Base-by-base conservation (phyloP, 2,797 vertebrate species). In the Microctenopoma lineatum region DNA sequence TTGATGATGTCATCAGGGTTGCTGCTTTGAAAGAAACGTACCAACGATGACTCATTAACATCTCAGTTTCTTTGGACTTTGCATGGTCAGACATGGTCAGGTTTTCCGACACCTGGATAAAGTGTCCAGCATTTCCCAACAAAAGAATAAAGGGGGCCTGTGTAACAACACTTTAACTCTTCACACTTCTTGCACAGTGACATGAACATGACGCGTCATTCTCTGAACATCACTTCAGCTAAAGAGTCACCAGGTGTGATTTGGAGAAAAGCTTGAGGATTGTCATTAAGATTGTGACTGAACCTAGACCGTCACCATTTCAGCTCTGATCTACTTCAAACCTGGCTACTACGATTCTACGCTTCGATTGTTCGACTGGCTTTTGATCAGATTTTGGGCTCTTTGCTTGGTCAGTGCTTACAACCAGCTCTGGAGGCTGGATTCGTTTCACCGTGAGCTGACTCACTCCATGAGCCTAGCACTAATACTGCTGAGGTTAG, bases 401-500 rank as follows among this genome's bases (percentile, higher is more conserved):
- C 14, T 61, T 62, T 39, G 32, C 63, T 68, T 16, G 55, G 54
- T 69, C 70, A 59, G 57, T 60, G 41, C 11, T 45, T 44, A 13
- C 1, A 48, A 66, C 70, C 47, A 18, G 72, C 51, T 66, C 39
- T 56, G 57, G 73, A 78, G 42, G 62, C 61, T 72, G 66, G 66
- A 51, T 80, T 44, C 29, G 61, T 58, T 78, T 77, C 0, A 16
- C 25, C 59, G 48, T 41, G 70, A 70, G 56, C 47, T 70, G 72
- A 74, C 66, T 70, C 70, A 51, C 70, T 46, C 50, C 48, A 72
- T 50, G 69, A 83, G 78, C 74, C 66, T 25, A 61, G 57, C 73
- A 64, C 60, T 72, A 89, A 90, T 52, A 88, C 84, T 89, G 84
- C 39, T 87, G 79, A 89, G 88, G 86, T 84, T 59, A 59, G 54